phyloP scores from a whole-genome alignment of 2,888 invertebrate genomes.

The Morpho deidamia region DNA sequence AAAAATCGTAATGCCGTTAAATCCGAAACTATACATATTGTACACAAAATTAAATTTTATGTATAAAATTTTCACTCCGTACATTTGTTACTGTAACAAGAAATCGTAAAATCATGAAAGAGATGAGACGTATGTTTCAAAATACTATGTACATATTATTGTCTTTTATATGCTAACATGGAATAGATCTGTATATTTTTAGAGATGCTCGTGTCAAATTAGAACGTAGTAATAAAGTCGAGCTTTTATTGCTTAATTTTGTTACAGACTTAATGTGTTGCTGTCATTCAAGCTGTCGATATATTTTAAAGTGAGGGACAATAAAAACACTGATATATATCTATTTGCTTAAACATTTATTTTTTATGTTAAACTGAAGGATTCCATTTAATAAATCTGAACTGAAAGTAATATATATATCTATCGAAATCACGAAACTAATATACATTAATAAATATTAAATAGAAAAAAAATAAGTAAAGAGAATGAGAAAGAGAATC shows the following conservation, averaged over 20 bases:
- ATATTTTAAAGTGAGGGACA: background rate
- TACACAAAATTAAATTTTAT: too few relatives aligned
- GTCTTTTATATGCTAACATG: background rate
- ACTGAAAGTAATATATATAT: background rate
- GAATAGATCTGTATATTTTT: background rate
- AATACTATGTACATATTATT: background rate
- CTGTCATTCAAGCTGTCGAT: background rate
- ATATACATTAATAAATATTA: too few relatives aligned
- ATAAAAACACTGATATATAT: background rate
- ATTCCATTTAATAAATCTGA: background rate
- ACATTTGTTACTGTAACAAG: background rate
- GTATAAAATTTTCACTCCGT: too few relatives aligned
- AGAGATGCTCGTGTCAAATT: background rate
- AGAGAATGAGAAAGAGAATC: too few relatives aligned
- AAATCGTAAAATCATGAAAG: background rate
- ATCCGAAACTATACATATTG: too few relatives aligned
- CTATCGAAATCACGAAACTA: background rate
- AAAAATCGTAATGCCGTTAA: too few relatives aligned
- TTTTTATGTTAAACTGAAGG: background rate
- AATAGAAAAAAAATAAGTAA: too few relatives aligned
- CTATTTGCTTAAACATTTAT: background rate
- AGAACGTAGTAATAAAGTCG: background rate
- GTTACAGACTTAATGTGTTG: background rate
- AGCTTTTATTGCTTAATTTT: background rate
- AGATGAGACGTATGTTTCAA: background rate